Evolutionary conservation across 2,797 vertebrate species (phyloP), one percentile per base, ranked within the genome.

Genomic region (Enteromius radiatus): DNA sequence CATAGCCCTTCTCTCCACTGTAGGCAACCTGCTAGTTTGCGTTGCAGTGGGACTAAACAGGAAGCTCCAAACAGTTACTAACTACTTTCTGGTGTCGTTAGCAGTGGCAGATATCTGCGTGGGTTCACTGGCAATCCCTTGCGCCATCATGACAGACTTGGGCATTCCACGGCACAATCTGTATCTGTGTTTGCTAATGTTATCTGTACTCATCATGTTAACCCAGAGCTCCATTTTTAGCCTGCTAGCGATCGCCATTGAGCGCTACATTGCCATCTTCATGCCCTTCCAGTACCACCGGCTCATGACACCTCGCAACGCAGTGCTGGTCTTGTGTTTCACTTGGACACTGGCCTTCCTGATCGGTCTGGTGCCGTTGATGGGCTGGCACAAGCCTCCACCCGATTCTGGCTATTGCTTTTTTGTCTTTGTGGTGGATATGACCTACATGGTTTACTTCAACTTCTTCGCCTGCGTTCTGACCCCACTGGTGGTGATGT

Each of bases 201-300:
- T 96, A 26, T 95, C 94, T 0, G 91, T 94, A 31, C 83, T 96
- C 10, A 94, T 96, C 43, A 94, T 94, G 94, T 89, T 96, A 79
- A 95, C 95, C 0, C 93, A 95, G 89, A 93, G 94, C 88, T 96
- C 95, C 86, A 95, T 95, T 87, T 95, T 96, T 85, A 95, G 95
- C 87, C 87, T 95, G 84, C 85, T 96, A 81, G 94, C 94, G 0
- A 91, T 96, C 38, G 94, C 95, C 0, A 90, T 94, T 41, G 95
- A 96, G 85, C 94, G 95, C 28, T 96, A 95, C 23, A 80, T 95
- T 31, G 95, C 95, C 84, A 95, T 96, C 83, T 94, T 96, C 85
- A 90, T 93, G 92, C 95, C 95, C 2, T 93, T 95, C 81, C 93
- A 89, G 17, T 95, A 96, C 90, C 90, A 89, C 28, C 82, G 74